Conservation (phyloP, 2,113 vertebrate genomes). For the Furnarius figulus region DNA sequence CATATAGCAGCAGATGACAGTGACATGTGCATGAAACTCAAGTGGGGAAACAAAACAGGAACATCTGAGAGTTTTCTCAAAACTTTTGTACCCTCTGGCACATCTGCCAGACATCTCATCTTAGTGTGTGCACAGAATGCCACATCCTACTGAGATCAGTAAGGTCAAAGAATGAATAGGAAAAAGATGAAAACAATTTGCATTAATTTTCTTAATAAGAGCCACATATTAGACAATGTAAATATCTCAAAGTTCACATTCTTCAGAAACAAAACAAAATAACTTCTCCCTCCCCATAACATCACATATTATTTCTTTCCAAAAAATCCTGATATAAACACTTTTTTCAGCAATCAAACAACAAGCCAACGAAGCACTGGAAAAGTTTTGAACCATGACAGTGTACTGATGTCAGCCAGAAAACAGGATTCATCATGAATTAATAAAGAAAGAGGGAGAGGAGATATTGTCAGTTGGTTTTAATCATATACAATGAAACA, state of each 20-base stretch:
- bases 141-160: neutral
- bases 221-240: neutral
- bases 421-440: conserved; percentile 44
- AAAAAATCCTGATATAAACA: conserved; percentile 35
- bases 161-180: neutral
- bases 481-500: conserved; percentile 26
- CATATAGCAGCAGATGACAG: neutral
- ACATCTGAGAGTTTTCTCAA: neutral
- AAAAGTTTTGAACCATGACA: conserved; percentile 30
- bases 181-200: neutral
- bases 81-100: neutral
- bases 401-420: conserved; percentile 40
- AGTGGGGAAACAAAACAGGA: neutral
- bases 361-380: conserved; percentile 30
- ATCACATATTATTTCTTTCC: conserved; percentile 19
- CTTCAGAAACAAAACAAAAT: conserved; percentile 14
- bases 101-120: neutral
- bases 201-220: neutral
- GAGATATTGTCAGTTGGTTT: conserved; percentile 29
- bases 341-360: conserved; percentile 9
- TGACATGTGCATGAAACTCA: neutral
- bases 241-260: neutral
- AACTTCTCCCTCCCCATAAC: neutral
- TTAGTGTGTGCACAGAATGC: neutral
- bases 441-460: conserved; percentile 1